These are phyloP conservation scores for Platyrinchus mystaceus DNA, from an alignment of 2,797 vertebrate genomes.

Conservation along the genomic window DNA sequence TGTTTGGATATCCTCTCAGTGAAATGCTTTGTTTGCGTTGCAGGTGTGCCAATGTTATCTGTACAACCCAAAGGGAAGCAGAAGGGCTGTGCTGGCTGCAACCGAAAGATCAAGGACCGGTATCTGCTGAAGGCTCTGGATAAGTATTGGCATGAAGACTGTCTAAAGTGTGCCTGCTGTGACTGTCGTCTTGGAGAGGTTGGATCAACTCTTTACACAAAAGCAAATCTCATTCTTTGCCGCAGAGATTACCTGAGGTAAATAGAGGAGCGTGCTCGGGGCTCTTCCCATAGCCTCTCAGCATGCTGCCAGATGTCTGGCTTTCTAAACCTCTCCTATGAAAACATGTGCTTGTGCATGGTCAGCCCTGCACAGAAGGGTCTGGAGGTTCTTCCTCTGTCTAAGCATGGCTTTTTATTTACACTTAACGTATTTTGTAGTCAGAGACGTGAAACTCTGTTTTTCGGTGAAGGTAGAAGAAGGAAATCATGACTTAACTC, in stretches of 20 bases:
- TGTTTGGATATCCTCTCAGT: background rate
- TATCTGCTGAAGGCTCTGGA: constrained; percentile 97
- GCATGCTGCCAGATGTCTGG: background rate
- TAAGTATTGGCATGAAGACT: constrained; percentile 98
- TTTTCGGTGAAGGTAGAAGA: background rate
- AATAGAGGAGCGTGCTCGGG: background rate
- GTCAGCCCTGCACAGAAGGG: background rate
- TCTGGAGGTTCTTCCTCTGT: background rate
- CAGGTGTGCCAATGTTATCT: constrained; percentile 94
- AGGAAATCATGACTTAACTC: background rate
- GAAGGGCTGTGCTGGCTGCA: constrained; percentile 95
- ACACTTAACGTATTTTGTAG: background rate
- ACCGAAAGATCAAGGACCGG: constrained; percentile 95
- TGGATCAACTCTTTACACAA: constrained; percentile 97
- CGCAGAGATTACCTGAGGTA: constrained; percentile 97
- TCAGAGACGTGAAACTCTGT: background rate
- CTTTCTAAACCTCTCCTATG: background rate
- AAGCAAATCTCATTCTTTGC: constrained; percentile 98
- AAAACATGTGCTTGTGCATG: background rate
- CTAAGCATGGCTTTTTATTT: background rate
- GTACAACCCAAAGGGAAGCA: constrained; percentile 96
- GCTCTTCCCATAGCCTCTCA: background rate
- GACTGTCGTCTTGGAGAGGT: constrained; percentile 96
- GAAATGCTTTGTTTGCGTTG: background rate
- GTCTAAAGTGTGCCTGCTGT: constrained; percentile 97